phyloP scores from a whole-genome alignment of 2,797 vertebrate species.

The Menidia menidia region DNA sequence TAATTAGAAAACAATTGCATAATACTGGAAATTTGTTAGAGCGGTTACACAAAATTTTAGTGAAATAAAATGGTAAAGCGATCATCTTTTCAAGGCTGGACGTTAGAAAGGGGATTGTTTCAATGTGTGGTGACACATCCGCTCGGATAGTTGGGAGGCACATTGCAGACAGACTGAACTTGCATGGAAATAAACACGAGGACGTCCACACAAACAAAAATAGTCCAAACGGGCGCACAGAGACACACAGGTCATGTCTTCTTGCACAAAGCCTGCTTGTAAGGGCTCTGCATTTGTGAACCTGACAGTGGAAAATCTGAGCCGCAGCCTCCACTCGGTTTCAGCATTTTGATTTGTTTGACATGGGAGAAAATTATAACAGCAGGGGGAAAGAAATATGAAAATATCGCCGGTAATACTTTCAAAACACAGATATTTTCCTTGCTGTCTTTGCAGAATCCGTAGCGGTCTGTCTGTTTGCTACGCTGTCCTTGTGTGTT shows the following conservation, averaged over 20 bases:
- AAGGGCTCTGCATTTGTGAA: constrained; percentile 66
- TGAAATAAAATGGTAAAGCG: background rate
- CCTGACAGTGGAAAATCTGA: constrained; percentile 83
- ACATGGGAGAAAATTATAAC: constrained; percentile 82
- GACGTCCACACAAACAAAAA: constrained; percentile 27
- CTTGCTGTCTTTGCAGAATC: constrained; percentile 66
- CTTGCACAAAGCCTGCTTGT: constrained; percentile 75
- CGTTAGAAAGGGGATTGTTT: background rate
- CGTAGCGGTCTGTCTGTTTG: constrained; percentile 37
- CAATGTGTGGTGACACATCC: background rate
- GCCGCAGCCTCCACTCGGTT: constrained; percentile 72
- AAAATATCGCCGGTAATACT: constrained; percentile 79
- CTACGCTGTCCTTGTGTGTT: constrained; percentile 16
- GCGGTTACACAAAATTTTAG: background rate
- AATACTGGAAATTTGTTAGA: background rate
- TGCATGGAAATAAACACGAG: constrained; percentile 24
- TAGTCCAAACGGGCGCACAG: constrained; percentile 27
- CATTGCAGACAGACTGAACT: constrained; percentile 15
- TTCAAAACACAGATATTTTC: constrained; percentile 75
- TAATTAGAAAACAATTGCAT: background rate
- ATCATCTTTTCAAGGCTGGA: background rate
- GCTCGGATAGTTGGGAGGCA: background rate
- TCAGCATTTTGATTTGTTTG: constrained; percentile 80
- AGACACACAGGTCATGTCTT: constrained; percentile 64
- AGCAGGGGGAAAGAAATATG: constrained; percentile 76